Evolutionary conservation across 2,113 vertebrate species (phyloP), one percentile per base, ranked within the genome.

Genomic region (Siphamia tubifer): DNA sequence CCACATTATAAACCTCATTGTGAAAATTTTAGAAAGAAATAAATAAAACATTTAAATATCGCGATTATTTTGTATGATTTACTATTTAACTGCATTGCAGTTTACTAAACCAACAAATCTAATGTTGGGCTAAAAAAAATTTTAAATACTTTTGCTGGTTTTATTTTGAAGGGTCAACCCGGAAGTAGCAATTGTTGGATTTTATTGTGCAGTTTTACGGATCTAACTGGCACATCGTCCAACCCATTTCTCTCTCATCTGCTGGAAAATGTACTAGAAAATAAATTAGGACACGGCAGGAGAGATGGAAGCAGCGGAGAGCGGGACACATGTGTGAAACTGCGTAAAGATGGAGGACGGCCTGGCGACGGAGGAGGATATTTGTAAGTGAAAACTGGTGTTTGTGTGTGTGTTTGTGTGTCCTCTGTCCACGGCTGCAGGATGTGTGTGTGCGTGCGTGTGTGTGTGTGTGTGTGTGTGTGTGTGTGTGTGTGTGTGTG

Each of bases 321-420:
- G 25, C 4, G 21, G 5, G n/a, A 11, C 19, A n/a, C 2, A 38
- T 19, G 4, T 25, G 6, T 60, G 3, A 47, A 36, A 13, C 12
- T 4, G 3, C 2, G n/a, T 24, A 4, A 69, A 43, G 27, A 90
- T 90, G 89, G 87, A 82, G 60, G 89, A 91, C 65, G 83, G 80
- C 1, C 72, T 84, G 79, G 78, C 68, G 51, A 89, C 87, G 0
- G 90, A 91, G 55, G 88, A 90, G n/a, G 91, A 90, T 60, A 43
- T 85, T 28, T 80, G 91, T 91, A 32, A 91, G 91, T 89, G 27
- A 58, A 69, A 9, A 4, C 47, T 1, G 16, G 13, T 5, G 40
- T 31, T 6, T 27, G 39, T 55, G 53, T 75, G 63, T 45, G 52
- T 24, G 19, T 53, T n/a, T n/a, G 40, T 31, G 10, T 27, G 39